Conservation (phyloP, 1,140 invertebrate genomes). For the Trachelipus rathkii region DNA sequence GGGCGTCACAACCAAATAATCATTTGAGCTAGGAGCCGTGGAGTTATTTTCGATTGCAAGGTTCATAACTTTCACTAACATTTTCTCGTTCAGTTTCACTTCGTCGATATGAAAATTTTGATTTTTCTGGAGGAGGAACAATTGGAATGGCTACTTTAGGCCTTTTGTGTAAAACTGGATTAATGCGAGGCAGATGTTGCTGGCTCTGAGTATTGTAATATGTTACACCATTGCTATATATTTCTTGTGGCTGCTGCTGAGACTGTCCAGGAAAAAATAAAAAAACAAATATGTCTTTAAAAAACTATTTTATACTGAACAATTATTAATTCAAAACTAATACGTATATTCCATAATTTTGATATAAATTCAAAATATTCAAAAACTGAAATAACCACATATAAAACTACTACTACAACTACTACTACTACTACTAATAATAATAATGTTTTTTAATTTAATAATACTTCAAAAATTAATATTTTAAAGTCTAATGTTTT, state of each 20-base stretch:
- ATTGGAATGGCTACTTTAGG: slow-evolving; percentile 61
- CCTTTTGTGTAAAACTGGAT: slow-evolving; percentile 51
- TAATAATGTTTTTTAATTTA: too few relatives aligned
- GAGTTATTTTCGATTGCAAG: not conserved
- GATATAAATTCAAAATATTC: too few relatives aligned
- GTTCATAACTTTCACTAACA: not conserved
- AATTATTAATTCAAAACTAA: too few relatives aligned
- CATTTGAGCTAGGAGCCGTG: not conserved
- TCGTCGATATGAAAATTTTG: not conserved
- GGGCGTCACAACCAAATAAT: too few relatives aligned
- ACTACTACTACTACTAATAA: too few relatives aligned
- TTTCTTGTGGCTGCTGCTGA: slow-evolving; percentile 53
- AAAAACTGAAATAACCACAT: too few relatives aligned
- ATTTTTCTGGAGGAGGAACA: slow-evolving; percentile 56
- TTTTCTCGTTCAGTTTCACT: not conserved
- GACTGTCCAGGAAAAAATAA: not conserved
- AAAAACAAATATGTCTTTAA: too few relatives aligned
- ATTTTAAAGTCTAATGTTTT: too few relatives aligned
- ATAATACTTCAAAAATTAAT: too few relatives aligned
- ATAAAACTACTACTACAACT: too few relatives aligned
- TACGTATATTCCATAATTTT: too few relatives aligned
- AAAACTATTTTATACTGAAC: too few relatives aligned
- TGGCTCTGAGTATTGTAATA: slow-evolving; percentile 57
- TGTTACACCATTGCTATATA: slow-evolving; percentile 59
- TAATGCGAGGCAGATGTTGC: slow-evolving; percentile 47